Conservation (phyloP, 2,888 invertebrate genomes). For the Chironomus tentans region DNA sequence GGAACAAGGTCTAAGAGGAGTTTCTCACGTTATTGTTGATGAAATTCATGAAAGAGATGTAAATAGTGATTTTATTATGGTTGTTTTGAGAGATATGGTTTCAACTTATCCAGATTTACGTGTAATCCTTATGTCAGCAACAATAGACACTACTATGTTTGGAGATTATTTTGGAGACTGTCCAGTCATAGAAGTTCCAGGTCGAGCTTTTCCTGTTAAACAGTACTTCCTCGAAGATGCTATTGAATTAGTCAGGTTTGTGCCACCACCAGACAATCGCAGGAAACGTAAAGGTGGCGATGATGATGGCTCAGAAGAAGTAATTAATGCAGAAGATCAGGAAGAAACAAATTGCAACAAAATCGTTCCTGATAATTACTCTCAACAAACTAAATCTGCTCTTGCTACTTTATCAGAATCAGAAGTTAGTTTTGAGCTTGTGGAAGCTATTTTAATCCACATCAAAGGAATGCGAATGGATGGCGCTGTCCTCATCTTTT, state of each 20-base stretch:
- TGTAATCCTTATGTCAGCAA: slow-evolving; percentile 96
- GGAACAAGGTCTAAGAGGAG: slow-evolving; percentile 86
- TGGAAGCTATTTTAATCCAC: slow-evolving; percentile 66
- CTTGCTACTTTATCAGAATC: slow-evolving; percentile 78
- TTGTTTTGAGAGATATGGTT: slow-evolving; percentile 90
- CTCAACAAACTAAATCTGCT: slow-evolving; percentile 54
- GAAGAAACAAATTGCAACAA: slow-evolving; percentile 72
- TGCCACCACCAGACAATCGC: slow-evolving; percentile 62
- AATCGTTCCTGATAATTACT: slow-evolving; percentile 45
- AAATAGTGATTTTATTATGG: slow-evolving; percentile 92
- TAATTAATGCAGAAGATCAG: slow-evolving; percentile 45
- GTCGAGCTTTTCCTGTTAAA: slow-evolving; percentile 65
- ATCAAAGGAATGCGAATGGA: slow-evolving; percentile 53
- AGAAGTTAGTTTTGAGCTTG: slow-evolving; percentile 83
- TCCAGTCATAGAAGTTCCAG: slow-evolving; percentile 67
- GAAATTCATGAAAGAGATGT: slow-evolving; percentile 86
- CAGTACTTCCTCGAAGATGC: slow-evolving; percentile 93
- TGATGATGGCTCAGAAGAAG: slow-evolving; percentile 50
- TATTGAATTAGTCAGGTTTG: slow-evolving; percentile 75
- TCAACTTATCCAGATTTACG: slow-evolving; percentile 83
- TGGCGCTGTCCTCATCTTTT: slow-evolving; percentile 85
- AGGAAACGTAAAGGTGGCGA: slow-evolving; percentile 53
- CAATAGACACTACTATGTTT: slow-evolving; percentile 90
- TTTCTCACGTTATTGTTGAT: slow-evolving; percentile 95
- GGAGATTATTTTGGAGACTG: slow-evolving; percentile 85